A percentile compares a stretch with the other conserved stretches of the same genome.
These are phyloP conservation scores for Drosophila murphyi DNA, from an alignment of 1,140 invertebrate species.

Conservation along the genomic window DNA sequence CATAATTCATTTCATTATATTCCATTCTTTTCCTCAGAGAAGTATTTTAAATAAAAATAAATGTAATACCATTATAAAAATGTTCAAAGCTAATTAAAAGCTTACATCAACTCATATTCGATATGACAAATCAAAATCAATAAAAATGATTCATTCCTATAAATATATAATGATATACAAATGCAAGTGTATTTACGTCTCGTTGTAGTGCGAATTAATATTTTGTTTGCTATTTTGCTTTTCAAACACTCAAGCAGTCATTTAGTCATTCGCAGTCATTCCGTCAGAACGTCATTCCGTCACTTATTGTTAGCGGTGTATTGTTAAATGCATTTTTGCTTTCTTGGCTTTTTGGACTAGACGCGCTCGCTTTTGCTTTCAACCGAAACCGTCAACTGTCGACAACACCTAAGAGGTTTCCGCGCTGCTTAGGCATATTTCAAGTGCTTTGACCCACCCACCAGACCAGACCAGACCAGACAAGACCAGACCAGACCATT, in stretches of 20 bases:
- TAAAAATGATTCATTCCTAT: background rate
- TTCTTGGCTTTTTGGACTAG: slow-evolving; percentile 25
- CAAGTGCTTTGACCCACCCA: slow-evolving; percentile 58
- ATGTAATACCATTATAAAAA: no score
- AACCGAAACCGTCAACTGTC: slow-evolving; percentile 41
- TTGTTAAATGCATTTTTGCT: slow-evolving; percentile 32
- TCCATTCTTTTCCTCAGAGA: no score
- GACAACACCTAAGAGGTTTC: slow-evolving; percentile 59
- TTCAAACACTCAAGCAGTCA: slow-evolving; percentile 20
- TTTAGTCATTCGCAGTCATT: slow-evolving; percentile 5
- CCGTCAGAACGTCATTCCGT: background rate
- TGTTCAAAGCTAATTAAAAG: no score
- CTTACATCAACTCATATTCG: no score
- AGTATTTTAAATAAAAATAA: no score
- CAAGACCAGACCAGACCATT: background rate
- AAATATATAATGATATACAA: background rate
- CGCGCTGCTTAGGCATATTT: slow-evolving; percentile 36
- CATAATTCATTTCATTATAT: no score
- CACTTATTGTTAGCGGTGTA: slow-evolving; percentile 17
- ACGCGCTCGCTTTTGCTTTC: slow-evolving; percentile 34
- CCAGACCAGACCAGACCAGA: slow-evolving; percentile 12
- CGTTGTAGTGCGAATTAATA: background rate
- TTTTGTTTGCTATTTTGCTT: background rate
- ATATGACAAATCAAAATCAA: background rate
- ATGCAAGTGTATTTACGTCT: background rate